Evolutionary conservation across 2,797 vertebrate genomes (phyloP).

Genomic region (Uromys caudimaculatus): DNA sequence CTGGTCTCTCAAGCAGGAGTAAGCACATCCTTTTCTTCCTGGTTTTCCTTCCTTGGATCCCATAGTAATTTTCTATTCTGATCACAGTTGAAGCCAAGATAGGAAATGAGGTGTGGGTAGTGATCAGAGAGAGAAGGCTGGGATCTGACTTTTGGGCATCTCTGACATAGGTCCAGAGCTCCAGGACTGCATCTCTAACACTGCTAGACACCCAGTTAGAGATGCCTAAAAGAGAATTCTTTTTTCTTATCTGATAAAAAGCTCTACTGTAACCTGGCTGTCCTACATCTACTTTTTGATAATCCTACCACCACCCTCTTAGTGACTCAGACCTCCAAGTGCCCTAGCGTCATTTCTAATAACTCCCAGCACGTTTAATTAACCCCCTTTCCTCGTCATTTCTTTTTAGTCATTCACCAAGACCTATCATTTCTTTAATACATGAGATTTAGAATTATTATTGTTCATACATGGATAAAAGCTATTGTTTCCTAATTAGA

Average conservation of each 20-base stretch:
- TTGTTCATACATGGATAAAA: not conserved
- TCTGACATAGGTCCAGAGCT: not conserved
- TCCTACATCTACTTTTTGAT: slow-evolving; percentile 27
- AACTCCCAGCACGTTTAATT: not conserved
- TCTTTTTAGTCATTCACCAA: slow-evolving; percentile 8
- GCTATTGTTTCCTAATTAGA: slow-evolving; percentile 15
- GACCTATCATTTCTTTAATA: slow-evolving; percentile 47
- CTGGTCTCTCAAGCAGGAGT: not conserved
- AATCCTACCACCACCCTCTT: slow-evolving; percentile 7
- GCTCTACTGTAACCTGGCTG: not conserved
- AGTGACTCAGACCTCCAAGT: not conserved
- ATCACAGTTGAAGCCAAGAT: not conserved
- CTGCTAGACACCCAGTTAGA: slow-evolving; percentile 8
- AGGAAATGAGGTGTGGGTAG: not conserved
- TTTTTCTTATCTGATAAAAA: slow-evolving; percentile 31
- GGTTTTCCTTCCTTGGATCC: not conserved
- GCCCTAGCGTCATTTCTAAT: not conserved
- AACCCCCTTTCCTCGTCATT: not conserved
- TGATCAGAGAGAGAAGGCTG: not conserved
- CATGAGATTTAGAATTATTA: slow-evolving; percentile 11
- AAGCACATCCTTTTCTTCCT: slow-evolving; percentile 5
- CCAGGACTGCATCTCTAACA: not conserved
- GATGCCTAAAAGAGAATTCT: not conserved
- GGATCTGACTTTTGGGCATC: slow-evolving; percentile 21
- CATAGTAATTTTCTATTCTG: slow-evolving; percentile 33